Conservation (phyloP, 2,797 vertebrate genomes). For the Clamator glandarius region DNA sequence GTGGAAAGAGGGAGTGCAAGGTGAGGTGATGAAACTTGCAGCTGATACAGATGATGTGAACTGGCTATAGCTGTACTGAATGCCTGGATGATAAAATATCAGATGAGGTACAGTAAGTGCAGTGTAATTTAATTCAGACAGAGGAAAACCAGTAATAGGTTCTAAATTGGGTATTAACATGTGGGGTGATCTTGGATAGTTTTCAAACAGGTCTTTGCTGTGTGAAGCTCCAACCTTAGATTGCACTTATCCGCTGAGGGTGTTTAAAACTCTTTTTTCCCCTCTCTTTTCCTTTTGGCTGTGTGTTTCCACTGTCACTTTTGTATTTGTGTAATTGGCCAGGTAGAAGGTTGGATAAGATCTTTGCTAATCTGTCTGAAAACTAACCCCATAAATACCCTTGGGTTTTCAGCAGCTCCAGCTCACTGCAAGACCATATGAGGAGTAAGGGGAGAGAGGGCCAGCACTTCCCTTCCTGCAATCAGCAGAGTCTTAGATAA, state of each 20-base stretch:
- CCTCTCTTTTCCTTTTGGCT: neutral
- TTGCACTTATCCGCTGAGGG: neutral
- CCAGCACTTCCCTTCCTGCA: neutral
- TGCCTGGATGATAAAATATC: neutral
- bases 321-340: neutral
- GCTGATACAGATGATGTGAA: neutral
- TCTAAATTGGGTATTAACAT: neutral
- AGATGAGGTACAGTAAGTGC: slow-evolving; percentile 14
- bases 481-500: neutral
- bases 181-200: neutral
- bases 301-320: neutral
- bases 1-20: neutral
- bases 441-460: neutral
- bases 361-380: slow-evolving; percentile 5
- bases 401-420: neutral
- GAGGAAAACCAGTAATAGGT: neutral
- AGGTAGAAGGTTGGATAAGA: neutral
- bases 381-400: neutral
- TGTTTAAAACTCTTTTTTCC: neutral
- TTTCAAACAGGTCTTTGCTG: neutral
- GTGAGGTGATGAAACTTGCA: neutral
- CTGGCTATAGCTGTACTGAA: neutral
- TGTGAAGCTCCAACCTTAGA: neutral
- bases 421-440: neutral
- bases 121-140: slow-evolving; percentile 17